These are phyloP conservation scores for Trissoscelio sp. DNA, from an alignment of 2,888 invertebrate genomes.

Conservation along the genomic window DNA sequence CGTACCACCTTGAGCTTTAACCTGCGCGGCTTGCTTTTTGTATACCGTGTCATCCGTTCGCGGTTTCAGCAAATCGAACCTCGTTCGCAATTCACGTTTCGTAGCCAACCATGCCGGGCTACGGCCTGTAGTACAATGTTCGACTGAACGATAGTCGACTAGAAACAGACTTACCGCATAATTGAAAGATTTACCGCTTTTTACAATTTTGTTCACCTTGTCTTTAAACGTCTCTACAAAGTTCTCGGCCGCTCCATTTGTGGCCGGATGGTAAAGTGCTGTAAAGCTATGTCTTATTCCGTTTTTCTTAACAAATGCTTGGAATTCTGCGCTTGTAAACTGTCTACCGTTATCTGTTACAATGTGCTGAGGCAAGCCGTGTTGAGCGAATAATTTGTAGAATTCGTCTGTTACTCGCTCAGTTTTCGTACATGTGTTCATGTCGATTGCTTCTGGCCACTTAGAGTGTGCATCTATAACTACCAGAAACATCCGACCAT, in stretches of 20 bases:
- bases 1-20: not conserved
- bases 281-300: conserved; percentile 25
- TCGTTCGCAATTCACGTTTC: conserved; percentile 30
- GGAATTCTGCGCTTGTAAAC: conserved; percentile 22
- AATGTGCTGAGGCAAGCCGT: conserved; percentile 15
- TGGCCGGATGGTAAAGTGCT: conserved; percentile 26
- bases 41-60: not conserved
- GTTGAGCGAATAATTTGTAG: too few relatives aligned
- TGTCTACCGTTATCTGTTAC: conserved; percentile 27
- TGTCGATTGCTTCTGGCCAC: conserved; percentile 63
- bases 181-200: not conserved
- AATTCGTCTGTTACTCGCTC: too few relatives aligned
- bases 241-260: too few relatives aligned
- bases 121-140: conserved; percentile 44
- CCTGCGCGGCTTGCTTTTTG: conserved; percentile 18
- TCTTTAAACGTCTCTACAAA: conserved; percentile 32
- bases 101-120: conserved; percentile 12
- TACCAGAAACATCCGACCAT: conserved; percentile 67
- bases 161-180: conserved; percentile 21
- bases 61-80: conserved; percentile 32
- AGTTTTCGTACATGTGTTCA: too few relatives aligned
- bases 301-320: conserved; percentile 1
- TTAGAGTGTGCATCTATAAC: conserved; percentile 69
- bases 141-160: conserved; percentile 24
- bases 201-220: conserved; percentile 33